These are phyloP conservation scores for Dendrolimus kikuchii DNA, from an alignment of 1,140 invertebrate species.

Conservation along the genomic window DNA sequence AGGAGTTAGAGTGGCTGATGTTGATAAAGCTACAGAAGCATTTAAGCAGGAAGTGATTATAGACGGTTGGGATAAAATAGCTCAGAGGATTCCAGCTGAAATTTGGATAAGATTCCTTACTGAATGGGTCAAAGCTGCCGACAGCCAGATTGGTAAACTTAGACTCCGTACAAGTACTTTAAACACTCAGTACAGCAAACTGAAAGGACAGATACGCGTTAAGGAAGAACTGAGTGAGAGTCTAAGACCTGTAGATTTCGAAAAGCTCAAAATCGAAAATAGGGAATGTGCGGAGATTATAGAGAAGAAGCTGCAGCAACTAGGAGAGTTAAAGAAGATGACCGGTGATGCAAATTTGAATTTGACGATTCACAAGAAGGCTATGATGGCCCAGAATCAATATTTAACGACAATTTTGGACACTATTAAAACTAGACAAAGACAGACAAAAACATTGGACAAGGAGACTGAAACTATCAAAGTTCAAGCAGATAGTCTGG, in stretches of 20 bases:
- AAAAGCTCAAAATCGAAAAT: constrained; percentile 73
- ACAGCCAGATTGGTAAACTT: constrained; percentile 66
- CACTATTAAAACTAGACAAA: constrained; percentile 38
- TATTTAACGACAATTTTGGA: constrained; percentile 45
- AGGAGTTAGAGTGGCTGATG: constrained; percentile 53
- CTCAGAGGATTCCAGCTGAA: constrained; percentile 70
- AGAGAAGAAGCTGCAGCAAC: constrained; percentile 56
- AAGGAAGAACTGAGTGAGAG: constrained; percentile 66
- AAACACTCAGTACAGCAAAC: constrained; percentile 63
- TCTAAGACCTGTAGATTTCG: constrained; percentile 70
- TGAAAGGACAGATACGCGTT: constrained; percentile 61
- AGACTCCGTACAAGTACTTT: constrained; percentile 67
- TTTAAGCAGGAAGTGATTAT: constrained; percentile 61
- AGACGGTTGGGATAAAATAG: constrained; percentile 62
- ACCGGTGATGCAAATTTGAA: constrained; percentile 66
- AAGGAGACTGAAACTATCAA: constrained; percentile 39
- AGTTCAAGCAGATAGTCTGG: constrained; percentile 38
- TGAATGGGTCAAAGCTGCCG: constrained; percentile 64
- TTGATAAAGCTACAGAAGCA: constrained; percentile 39
- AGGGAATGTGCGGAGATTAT: constrained; percentile 56
- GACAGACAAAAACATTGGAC: constrained; percentile 27
- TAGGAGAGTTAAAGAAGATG: constrained; percentile 68
- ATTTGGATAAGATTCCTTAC: constrained; percentile 71
- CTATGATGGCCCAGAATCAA: constrained; percentile 54
- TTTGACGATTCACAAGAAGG: constrained; percentile 64